Evolutionary conservation across 1,140 invertebrate species (phyloP).

Genomic region (Nixonia krombeini): DNA sequence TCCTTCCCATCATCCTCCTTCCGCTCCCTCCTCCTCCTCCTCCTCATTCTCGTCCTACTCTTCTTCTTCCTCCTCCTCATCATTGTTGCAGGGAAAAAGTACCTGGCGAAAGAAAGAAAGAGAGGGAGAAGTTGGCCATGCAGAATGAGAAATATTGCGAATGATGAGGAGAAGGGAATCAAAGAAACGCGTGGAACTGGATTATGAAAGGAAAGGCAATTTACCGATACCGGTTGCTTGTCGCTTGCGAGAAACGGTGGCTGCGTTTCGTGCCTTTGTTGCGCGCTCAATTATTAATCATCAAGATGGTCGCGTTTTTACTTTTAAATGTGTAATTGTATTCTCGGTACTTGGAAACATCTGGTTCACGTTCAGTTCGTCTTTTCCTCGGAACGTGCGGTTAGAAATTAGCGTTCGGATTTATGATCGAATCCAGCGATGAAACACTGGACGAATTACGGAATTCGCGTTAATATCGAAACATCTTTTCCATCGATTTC

Average conservation of each 20-base stretch:
- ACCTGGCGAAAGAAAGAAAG: slow-evolving; percentile 7
- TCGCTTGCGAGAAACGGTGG: neutral
- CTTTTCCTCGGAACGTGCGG: too few species aligned
- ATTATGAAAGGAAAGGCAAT: slow-evolving; percentile 8
- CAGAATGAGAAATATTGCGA: slow-evolving; percentile 15
- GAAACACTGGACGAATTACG: too few species aligned
- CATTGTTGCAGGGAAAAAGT: neutral
- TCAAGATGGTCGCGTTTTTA: too few species aligned
- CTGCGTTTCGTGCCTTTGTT: neutral
- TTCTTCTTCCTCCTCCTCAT: slow-evolving; percentile 29
- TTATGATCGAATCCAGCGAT: too few species aligned
- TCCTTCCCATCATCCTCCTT: slow-evolving; percentile 30
- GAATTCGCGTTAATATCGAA: too few species aligned
- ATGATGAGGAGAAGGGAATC: slow-evolving; percentile 18
- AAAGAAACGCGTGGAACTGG: slow-evolving; percentile 1
- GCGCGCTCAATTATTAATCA: too few species aligned
- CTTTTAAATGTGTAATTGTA: too few species aligned
- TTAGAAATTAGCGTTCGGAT: too few species aligned
- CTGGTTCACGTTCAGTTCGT: too few species aligned
- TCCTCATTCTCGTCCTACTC: slow-evolving; percentile 5
- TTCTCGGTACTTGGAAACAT: too few species aligned
- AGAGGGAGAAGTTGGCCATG: slow-evolving; percentile 7
- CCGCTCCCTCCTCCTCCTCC: slow-evolving; percentile 6
- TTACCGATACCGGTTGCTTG: slow-evolving; percentile 11
- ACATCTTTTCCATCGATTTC: too few species aligned